Evolutionary conservation across 2,888 invertebrate species (phyloP).

Genomic region (Epistrophe eligans): DNA sequence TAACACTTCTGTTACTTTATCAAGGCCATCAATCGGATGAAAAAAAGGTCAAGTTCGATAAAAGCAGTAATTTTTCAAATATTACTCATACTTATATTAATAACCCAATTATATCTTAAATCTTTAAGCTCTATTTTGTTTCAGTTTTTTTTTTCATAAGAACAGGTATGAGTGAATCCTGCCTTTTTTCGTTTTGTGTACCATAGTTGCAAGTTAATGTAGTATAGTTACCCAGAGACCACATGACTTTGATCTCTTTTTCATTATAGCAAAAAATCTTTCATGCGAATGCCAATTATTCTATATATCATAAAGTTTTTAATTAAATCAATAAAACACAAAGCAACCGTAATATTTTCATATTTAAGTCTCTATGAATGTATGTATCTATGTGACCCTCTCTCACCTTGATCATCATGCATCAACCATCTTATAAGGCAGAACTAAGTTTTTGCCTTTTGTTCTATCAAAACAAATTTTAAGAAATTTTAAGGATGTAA

Average conservation of each 20-base stretch:
- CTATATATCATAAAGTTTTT: not conserved
- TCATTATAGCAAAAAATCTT: not conserved
- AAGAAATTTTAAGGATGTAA: slow-evolving; percentile 46
- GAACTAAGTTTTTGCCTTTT: slow-evolving; percentile 3
- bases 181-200: too few relatives aligned
- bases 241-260: not conserved
- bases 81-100: too few relatives aligned
- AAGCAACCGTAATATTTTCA: not conserved
- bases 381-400: slow-evolving; percentile 6
- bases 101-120: too few relatives aligned
- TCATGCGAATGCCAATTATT: not conserved
- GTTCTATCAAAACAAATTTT: slow-evolving; percentile 35
- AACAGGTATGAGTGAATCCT: too few relatives aligned
- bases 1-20: too few relatives aligned
- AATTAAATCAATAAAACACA: slow-evolving; percentile 32
- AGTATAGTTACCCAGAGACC: not conserved
- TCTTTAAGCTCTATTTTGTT: too few relatives aligned
- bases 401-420: slow-evolving; percentile 18
- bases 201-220: not conserved
- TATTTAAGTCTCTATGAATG: not conserved
- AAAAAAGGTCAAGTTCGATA: too few relatives aligned
- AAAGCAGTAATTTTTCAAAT: too few relatives aligned
- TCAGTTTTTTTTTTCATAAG: too few relatives aligned
- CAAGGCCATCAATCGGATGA: too few relatives aligned
- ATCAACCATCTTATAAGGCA: slow-evolving; percentile 8